Conservation (phyloP, 2,888 invertebrate genomes). For the Junonia oenone region DNA sequence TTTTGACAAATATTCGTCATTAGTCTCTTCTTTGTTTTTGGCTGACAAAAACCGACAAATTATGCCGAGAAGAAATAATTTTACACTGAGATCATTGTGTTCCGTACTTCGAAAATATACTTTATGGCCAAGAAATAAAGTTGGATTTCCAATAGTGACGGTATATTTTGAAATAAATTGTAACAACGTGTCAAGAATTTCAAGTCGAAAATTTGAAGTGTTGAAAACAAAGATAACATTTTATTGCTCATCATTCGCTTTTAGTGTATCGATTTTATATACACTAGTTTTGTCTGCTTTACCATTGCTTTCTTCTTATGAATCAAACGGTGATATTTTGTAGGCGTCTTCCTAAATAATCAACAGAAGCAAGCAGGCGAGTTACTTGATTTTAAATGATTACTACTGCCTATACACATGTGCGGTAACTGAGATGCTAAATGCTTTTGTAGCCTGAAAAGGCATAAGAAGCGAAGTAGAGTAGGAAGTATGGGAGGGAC, state of each 20-base stretch:
- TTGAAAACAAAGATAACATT: not conserved
- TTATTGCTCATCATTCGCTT: not conserved
- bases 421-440: too few species aligned
- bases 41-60: constrained; percentile 3
- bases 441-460: too few species aligned
- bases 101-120: not conserved
- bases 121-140: not conserved
- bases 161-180: not conserved
- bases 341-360: too few species aligned
- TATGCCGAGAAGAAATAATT: constrained; percentile 4
- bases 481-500: too few species aligned
- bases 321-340: too few species aligned
- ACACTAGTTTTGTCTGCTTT: too few species aligned
- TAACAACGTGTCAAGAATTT: not conserved
- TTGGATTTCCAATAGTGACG: not conserved
- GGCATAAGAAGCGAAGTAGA: too few species aligned
- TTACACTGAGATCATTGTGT: not conserved
- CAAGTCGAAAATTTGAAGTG: not conserved
- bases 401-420: too few species aligned
- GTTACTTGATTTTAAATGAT: too few species aligned
- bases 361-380: too few species aligned
- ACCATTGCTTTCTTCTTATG: too few species aligned
- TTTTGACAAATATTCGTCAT: constrained; percentile 3
- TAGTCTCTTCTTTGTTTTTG: not conserved
- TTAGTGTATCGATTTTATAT: not conserved